Evolutionary conservation across 2,888 invertebrate species (phyloP), one percentile per base, ranked within the genome.

Genomic region (Ectemnius continuus): DNA sequence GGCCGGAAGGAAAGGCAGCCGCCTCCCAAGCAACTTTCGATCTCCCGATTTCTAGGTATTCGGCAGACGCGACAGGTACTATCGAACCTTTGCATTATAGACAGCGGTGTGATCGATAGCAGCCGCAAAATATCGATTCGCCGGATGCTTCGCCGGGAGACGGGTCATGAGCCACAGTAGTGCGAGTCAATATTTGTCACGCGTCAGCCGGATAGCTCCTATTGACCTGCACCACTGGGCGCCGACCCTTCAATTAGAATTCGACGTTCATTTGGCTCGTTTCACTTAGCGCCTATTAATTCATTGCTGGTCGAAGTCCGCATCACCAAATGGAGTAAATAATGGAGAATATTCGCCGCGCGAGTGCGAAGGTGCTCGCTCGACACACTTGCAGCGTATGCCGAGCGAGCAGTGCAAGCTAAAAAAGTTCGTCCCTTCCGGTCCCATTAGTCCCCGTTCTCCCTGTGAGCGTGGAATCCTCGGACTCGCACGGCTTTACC

Each of bases 341-440:
- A 36, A 11, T 36, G 36, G 36, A 36, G 36, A 36, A 11, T 11
- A 11, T 36, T 36, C 36, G 36, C 36, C 36, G 36, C 36, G 36
- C 1, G 8, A 36, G 36, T 36, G 8, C 36, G 36, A 36, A 36
- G 36, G 36, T 36, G 36, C 36, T 36, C 36, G 1, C 52, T 45
- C 28, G 59, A 26, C n/a, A 36, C 16, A 36, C 14, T 58, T 65
- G 36, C 23, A 2, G 23, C 46, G 36, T n/a, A 8, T 20, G 58
- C 59, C 70, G 56, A 46, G 52, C 58, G 57, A 28, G 57, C 59
- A 80, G 60, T 47, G 68, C 64, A 46, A 6, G 36, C 23, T 47
- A 58, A 81, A 79, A 73, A 69, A 61, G 69, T 26, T 69, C 68
- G 70, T 73, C 76, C 72, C 83, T 83, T 83, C 83, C 81, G 78